phyloP scores from a whole-genome alignment of 1,140 invertebrate species.

The Trichonephila inaurata region DNA sequence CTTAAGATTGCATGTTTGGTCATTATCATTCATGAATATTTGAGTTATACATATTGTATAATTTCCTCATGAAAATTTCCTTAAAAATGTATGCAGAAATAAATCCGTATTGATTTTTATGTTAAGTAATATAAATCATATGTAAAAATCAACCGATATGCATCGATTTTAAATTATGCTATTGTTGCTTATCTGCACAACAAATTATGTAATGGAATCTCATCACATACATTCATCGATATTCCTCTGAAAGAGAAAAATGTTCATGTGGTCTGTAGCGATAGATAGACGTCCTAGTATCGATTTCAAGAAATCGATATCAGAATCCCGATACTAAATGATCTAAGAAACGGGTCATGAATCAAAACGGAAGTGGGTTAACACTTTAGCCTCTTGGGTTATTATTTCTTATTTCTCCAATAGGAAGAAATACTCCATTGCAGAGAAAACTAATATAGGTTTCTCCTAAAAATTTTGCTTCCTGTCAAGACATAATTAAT shows the following conservation, averaged over 20 bases:
- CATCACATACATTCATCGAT: slow-evolving; percentile 36
- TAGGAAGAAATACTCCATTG: neutral
- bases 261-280: slow-evolving; percentile 9
- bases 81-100: neutral
- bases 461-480: no score
- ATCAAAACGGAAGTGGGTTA: slow-evolving; percentile 70
- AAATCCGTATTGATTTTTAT: neutral
- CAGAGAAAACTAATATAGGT: slow-evolving; percentile 3
- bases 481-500: no score
- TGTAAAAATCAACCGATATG: slow-evolving; percentile 21
- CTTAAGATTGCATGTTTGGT: no score
- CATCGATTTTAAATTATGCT: slow-evolving; percentile 49
- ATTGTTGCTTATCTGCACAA: slow-evolving; percentile 33
- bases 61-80: no score
- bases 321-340: slow-evolving; percentile 68
- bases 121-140: slow-evolving; percentile 24
- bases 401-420: slow-evolving; percentile 35
- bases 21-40: no score
- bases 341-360: slow-evolving; percentile 52
- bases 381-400: slow-evolving; percentile 55
- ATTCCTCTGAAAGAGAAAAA: slow-evolving; percentile 50
- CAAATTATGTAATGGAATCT: slow-evolving; percentile 46
- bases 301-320: slow-evolving; percentile 52
- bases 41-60: no score
- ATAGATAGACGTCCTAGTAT: slow-evolving; percentile 50